phyloP scores from a whole-genome alignment of 2,113 vertebrate species.

The Columba livia region DNA sequence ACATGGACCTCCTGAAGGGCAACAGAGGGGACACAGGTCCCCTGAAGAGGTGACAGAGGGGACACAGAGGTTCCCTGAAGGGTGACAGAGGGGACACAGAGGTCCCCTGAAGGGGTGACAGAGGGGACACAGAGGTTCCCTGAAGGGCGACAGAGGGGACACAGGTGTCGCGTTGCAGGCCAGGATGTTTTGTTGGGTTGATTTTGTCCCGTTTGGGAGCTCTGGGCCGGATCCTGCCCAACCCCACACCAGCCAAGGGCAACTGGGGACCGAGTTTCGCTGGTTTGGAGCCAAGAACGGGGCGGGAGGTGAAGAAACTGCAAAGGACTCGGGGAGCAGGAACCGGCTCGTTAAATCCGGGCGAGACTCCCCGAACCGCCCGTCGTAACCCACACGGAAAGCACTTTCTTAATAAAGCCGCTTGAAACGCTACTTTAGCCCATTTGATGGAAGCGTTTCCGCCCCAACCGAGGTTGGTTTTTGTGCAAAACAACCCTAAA shows the following conservation, averaged over 20 bases:
- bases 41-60: too few species aligned
- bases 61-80: too few species aligned
- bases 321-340: neutral
- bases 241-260: rapidly evolving
- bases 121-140: too few species aligned
- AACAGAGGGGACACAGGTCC: too few species aligned
- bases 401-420: too few species aligned
- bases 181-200: neutral
- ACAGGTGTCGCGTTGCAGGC: too few species aligned
- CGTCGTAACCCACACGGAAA: neutral
- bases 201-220: neutral
- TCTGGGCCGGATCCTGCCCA: neutral
- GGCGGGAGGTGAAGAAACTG: neutral
- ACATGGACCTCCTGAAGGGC: too few species aligned
- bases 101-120: too few species aligned
- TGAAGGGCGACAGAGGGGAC: too few species aligned
- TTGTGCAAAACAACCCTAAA: neutral
- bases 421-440: neutral
- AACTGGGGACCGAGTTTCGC: neutral
- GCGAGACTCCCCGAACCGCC: neutral
- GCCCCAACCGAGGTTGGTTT: neutral
- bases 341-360: neutral
- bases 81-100: too few species aligned
- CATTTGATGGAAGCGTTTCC: neutral
- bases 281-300: neutral